These are phyloP conservation scores for Dallia pectoralis DNA, from an alignment of 2,797 vertebrate species.

Conservation along the genomic window DNA sequence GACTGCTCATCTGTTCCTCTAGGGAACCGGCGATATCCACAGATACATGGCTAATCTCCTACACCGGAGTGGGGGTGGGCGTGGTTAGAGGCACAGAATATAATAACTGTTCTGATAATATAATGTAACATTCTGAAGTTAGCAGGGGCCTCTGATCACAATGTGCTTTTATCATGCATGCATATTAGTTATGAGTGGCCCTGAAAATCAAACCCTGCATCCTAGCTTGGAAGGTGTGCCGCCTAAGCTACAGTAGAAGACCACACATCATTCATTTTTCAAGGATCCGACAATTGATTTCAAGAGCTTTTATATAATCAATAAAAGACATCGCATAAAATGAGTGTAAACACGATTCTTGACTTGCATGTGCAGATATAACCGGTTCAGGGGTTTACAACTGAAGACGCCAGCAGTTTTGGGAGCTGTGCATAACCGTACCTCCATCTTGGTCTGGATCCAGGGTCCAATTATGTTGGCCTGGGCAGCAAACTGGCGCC, in stretches of 20 bases:
- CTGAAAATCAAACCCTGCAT: no score
- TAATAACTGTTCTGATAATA: not conserved
- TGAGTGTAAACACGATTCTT: not conserved
- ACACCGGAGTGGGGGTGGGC: conserved; percentile 20
- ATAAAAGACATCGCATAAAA: not conserved
- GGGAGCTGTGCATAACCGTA: conserved; percentile 37
- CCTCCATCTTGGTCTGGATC: conserved; percentile 95
- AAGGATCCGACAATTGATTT: not conserved
- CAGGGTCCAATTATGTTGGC: conserved; percentile 90
- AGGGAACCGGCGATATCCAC: conserved; percentile 84
- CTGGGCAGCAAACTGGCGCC: conserved; percentile 88
- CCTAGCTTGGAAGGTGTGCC: no score
- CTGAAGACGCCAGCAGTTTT: not conserved
- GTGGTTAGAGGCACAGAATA: not conserved
- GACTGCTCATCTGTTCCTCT: conserved; percentile 92
- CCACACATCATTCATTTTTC: not conserved
- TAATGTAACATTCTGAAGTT: no score
- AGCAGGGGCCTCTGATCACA: no score
- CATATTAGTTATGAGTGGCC: no score
- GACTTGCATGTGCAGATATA: not conserved
- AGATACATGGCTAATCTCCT: conserved; percentile 89
- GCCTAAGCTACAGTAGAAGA: no score
- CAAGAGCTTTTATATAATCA: not conserved
- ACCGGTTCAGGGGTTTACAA: not conserved
- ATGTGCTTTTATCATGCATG: no score